These are phyloP conservation scores for Hippasteria phrygiana DNA, from an alignment of 53 echinoderm and acorn worm genomes.

Conservation along the genomic window DNA sequence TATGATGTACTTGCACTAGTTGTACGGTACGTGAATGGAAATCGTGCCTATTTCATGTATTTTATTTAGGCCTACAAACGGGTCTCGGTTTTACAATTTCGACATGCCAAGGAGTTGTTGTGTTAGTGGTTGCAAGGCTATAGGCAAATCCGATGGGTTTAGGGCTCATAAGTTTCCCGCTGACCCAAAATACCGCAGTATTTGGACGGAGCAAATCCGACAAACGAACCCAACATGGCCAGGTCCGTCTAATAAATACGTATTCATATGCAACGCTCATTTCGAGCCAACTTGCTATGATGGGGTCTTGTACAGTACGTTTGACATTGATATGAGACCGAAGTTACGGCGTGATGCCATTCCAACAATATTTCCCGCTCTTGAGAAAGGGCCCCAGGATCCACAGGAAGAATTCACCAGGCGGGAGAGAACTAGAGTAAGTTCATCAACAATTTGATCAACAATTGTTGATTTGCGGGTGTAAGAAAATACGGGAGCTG, in stretches of 20 bases:
- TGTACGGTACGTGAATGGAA: too few species aligned
- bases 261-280: neutral
- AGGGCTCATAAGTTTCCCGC: neutral
- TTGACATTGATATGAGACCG: neutral
- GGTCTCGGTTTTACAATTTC: too few species aligned
- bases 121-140: neutral
- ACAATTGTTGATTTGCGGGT: too few species aligned
- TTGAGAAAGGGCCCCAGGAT: neutral
- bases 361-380: neutral
- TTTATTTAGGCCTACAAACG: too few species aligned
- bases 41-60: too few species aligned
- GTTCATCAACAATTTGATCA: too few species aligned
- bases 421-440: neutral
- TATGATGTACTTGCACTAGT: too few species aligned
- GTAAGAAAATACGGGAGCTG: too few species aligned
- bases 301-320: neutral
- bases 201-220: neutral
- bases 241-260: neutral
- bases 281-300: neutral
- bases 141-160: neutral
- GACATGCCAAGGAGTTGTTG: neutral
- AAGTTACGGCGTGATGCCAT: neutral
- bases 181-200: neutral
- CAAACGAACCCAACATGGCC: neutral
- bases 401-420: neutral